Conservation (phyloP, 2,888 invertebrate species). For the Drosophila setosimentum region DNA sequence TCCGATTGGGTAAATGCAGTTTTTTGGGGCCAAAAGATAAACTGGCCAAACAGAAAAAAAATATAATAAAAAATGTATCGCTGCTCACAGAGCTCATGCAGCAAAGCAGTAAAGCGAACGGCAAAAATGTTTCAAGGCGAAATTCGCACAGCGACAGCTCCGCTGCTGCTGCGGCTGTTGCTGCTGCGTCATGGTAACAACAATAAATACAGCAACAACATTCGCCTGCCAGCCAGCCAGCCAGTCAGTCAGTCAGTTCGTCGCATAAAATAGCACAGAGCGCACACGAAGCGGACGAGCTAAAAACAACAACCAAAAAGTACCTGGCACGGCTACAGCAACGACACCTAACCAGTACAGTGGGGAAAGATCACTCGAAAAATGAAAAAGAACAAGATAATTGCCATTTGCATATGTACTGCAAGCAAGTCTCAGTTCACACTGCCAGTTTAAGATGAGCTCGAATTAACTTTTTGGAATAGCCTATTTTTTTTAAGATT, state of each 20-base stretch:
- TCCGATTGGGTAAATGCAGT: conserved; percentile 62
- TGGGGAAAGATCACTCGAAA: conserved; percentile 2
- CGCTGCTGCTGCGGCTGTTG: conserved; percentile 40
- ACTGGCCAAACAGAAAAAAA: conserved; percentile 50
- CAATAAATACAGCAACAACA: conserved; percentile 52
- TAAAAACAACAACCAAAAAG: conserved; percentile 73
- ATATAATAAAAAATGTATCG: conserved; percentile 25
- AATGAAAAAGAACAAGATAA: background rate
- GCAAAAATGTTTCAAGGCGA: conserved; percentile 84
- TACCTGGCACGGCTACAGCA: conserved; percentile 74
- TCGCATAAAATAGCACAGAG: conserved; percentile 80
- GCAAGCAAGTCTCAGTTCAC: background rate
- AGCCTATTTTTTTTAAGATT: background rate
- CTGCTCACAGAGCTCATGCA: conserved; percentile 39
- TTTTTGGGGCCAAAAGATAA: conserved; percentile 69
- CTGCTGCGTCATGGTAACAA: conserved; percentile 58
- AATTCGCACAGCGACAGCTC: conserved; percentile 67
- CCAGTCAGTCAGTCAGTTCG: conserved; percentile 58
- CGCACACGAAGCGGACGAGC: conserved; percentile 70
- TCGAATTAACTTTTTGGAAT: no score
- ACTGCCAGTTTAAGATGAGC: background rate
- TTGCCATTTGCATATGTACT: background rate
- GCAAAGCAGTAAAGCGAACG: conserved; percentile 55
- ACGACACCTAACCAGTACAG: conserved; percentile 33
- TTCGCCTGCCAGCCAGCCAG: conserved; percentile 53